Conservation (phyloP, 2,888 invertebrate species). For the Drosophila glabriapex region DNA sequence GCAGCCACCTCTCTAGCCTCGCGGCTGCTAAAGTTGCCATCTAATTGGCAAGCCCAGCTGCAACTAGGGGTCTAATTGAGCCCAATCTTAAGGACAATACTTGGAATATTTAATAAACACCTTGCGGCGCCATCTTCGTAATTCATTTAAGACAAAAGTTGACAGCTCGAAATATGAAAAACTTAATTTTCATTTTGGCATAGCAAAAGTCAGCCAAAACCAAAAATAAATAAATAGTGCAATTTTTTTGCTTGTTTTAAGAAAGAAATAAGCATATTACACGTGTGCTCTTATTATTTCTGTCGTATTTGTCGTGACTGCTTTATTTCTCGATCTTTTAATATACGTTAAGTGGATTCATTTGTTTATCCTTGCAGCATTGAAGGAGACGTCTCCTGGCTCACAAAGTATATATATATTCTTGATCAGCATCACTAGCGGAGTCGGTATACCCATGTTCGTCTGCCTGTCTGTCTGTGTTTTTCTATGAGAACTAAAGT, state of each 20-base stretch:
- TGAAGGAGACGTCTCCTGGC: not conserved
- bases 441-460: not conserved
- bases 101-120: constrained; percentile 13
- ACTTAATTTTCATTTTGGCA: not conserved
- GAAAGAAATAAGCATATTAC: not conserved
- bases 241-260: not conserved
- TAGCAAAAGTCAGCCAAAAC: not conserved
- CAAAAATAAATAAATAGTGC: not conserved
- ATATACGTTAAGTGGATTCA: not conserved
- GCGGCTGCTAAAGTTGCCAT: constrained; percentile 20
- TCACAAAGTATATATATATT: not conserved
- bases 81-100: constrained; percentile 1
- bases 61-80: constrained; percentile 30
- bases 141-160: not conserved
- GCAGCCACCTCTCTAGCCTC: constrained; percentile 4
- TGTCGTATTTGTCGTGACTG: not conserved
- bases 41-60: constrained; percentile 30
- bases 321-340: not conserved
- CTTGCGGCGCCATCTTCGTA: constrained; percentile 10
- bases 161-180: not conserved
- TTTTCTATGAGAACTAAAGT: not conserved
- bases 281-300: not conserved
- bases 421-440: not conserved
- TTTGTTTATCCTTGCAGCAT: not conserved
- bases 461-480: not conserved